Evolutionary conservation across 1,140 invertebrate species (phyloP).

Genomic region (Diplogasteroides magnus): DNA sequence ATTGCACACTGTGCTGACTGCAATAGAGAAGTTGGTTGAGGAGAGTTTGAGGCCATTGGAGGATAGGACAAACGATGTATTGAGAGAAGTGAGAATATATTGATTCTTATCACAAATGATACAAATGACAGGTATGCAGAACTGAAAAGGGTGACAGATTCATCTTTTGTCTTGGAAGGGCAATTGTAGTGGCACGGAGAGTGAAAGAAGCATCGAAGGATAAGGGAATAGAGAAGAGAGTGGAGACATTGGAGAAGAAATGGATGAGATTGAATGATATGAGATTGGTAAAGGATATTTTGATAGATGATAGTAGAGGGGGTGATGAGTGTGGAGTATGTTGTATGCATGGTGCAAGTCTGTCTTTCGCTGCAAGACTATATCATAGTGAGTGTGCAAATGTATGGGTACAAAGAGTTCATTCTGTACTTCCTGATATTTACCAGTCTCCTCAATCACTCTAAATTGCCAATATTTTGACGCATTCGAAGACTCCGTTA

Average conservation of each 20-base stretch:
- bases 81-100: neutral
- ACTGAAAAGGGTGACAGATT: neutral
- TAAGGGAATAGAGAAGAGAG: neutral
- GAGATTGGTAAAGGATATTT: neutral
- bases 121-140: neutral
- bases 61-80: neutral
- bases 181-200: neutral
- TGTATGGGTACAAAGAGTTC: conserved; percentile 37
- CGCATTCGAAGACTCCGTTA: neutral
- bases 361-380: conserved; percentile 24
- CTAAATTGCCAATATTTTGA: neutral
- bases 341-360: neutral
- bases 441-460: neutral
- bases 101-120: neutral
- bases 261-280: conserved; percentile 3
- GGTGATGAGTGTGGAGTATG: conserved; percentile 13
- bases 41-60: neutral
- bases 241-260: neutral
- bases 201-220: neutral
- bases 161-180: neutral
- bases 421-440: conserved; percentile 27
- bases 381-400: conserved; percentile 38
- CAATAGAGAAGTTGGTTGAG: neutral
- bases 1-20: neutral
- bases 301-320: conserved; percentile 3